These are phyloP conservation scores for Toxonevra muliebris DNA, from an alignment of 2,888 invertebrate genomes.

Conservation along the genomic window DNA sequence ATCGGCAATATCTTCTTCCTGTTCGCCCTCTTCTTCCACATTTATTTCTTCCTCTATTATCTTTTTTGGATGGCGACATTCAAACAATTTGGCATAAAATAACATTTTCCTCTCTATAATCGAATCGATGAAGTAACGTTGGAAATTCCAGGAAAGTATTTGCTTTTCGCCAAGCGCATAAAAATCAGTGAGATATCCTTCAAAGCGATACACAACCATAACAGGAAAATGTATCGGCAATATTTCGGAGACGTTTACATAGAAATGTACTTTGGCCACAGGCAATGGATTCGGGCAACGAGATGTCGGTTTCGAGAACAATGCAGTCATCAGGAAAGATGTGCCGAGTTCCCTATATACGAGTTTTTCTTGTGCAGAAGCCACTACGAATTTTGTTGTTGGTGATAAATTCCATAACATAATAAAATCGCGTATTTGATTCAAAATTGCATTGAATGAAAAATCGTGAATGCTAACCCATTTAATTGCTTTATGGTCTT, in stretches of 20 bases:
- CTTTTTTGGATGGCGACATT: constrained; percentile 43
- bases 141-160: constrained; percentile 44
- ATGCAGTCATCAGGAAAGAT: constrained; percentile 52
- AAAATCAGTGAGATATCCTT: constrained; percentile 51
- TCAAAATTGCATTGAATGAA: constrained; percentile 19
- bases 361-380: constrained; percentile 41
- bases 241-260: constrained; percentile 48
- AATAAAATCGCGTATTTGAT: constrained; percentile 51
- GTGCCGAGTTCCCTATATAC: constrained; percentile 44
- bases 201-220: constrained; percentile 58
- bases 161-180: constrained; percentile 48
- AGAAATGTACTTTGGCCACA: constrained; percentile 59
- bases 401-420: constrained; percentile 52
- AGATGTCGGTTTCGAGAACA: constrained; percentile 57
- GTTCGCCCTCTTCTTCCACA: not conserved
- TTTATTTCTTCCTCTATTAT: not conserved
- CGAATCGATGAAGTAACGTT: constrained; percentile 53
- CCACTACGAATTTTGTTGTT: constrained; percentile 54
- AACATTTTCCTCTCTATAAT: constrained; percentile 51
- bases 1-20: not conserved
- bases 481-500: constrained; percentile 19
- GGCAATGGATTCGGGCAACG: constrained; percentile 59
- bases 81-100: constrained; percentile 51
- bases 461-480: constrained; percentile 27
- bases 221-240: constrained; percentile 50